Percentiles rank a stretch among this genome's conserved stretches.
These are phyloP conservation scores for Dipodomys stephensi DNA, from an alignment of 2,113 vertebrate species.

Conservation along the genomic window DNA sequence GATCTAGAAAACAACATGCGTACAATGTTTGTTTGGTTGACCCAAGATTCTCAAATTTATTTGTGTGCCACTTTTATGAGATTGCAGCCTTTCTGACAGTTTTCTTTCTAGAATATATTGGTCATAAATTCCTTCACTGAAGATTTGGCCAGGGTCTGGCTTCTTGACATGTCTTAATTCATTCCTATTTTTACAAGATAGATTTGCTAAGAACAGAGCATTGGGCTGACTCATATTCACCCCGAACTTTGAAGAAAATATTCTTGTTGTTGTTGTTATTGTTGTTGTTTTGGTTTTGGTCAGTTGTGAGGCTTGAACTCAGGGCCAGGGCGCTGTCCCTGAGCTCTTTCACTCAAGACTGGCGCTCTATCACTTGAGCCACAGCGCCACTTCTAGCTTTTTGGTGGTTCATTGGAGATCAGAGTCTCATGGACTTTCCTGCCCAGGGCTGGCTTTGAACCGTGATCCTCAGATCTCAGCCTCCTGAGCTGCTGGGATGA, in stretches of 20 bases:
- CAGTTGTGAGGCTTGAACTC: no score
- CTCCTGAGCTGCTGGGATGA: no score
- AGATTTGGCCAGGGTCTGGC: neutral
- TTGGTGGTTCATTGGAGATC: no score
- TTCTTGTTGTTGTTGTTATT: neutral
- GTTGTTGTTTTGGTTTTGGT: neutral
- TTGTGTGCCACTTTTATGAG: neutral
- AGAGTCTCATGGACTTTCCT: no score
- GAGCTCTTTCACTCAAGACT: no score
- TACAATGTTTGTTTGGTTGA: neutral
- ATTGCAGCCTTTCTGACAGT: neutral
- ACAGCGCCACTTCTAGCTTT: no score
- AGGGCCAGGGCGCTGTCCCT: no score
- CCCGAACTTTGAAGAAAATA: conserved; percentile 29
- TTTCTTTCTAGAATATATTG: neutral
- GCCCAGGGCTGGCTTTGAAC: no score
- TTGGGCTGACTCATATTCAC: neutral
- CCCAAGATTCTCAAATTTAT: neutral
- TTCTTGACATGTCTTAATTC: neutral
- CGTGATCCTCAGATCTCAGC: no score
- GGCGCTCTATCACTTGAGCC: no score
- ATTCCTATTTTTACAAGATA: neutral
- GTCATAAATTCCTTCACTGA: conserved; percentile 30
- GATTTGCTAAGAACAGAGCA: neutral
- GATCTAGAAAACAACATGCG: neutral